These are phyloP conservation scores for Drosophila gaucha DNA, from an alignment of 2,888 invertebrate genomes.

Conservation along the genomic window DNA sequence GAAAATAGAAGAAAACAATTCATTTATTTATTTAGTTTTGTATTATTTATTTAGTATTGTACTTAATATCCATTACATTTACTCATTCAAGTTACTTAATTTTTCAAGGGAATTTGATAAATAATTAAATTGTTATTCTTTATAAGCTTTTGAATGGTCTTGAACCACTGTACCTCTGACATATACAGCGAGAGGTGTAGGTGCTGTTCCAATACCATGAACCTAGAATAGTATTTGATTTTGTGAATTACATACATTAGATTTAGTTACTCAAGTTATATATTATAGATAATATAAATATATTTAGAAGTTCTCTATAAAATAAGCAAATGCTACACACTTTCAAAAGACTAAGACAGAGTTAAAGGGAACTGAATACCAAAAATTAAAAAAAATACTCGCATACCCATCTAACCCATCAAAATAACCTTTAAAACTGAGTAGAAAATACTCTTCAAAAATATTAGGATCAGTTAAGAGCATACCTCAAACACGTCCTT, in stretches of 20 bases:
- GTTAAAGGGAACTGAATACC: background rate
- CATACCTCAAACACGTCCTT: background rate
- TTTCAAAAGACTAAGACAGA: background rate
- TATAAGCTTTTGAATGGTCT: background rate
- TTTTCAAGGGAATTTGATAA: background rate
- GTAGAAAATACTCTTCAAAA: background rate
- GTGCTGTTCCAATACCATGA: background rate
- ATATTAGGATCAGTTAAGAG: too few species aligned
- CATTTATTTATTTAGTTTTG: too few species aligned
- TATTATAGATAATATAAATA: background rate
- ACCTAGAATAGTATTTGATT: background rate
- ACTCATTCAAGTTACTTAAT: too few species aligned
- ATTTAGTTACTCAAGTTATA: background rate
- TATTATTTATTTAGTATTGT: too few species aligned
- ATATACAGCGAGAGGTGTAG: background rate
- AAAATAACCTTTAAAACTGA: too few species aligned
- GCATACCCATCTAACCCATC: too few species aligned
- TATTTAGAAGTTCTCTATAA: background rate
- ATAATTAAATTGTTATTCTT: background rate
- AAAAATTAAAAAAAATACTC: background rate
- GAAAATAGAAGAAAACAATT: too few species aligned
- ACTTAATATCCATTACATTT: too few species aligned
- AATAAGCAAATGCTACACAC: background rate
- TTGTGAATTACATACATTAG: too few species aligned
- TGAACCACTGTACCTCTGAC: constrained; percentile 26